Conservation (phyloP, 2,797 vertebrate genomes). For the Spheniscus humboldti region DNA sequence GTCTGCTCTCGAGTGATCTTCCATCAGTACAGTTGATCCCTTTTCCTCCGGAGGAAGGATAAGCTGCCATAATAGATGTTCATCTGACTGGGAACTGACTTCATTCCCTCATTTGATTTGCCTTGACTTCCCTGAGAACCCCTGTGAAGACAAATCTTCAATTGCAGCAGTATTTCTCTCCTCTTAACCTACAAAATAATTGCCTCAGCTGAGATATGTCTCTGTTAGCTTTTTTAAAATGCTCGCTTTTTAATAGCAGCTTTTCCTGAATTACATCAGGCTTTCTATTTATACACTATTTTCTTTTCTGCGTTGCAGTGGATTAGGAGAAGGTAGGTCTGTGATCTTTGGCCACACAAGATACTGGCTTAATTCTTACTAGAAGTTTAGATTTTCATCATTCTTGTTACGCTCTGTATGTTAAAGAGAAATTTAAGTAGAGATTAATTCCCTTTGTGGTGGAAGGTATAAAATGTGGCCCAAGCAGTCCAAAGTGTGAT, state of each 20-base stretch:
- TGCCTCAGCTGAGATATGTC: slow-evolving; percentile 31
- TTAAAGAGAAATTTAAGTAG: slow-evolving; percentile 9
- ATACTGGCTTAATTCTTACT: background rate
- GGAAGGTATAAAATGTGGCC: background rate
- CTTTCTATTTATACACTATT: slow-evolving; percentile 20
- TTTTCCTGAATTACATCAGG: slow-evolving; percentile 1
- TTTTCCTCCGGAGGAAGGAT: background rate
- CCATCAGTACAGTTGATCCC: background rate
- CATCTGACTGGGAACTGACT: slow-evolving; percentile 11
- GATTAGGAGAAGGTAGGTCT: background rate
- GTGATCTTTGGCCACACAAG: background rate
- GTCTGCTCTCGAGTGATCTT: background rate
- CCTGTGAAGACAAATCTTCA: slow-evolving; percentile 41
- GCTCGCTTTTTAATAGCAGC: slow-evolving; percentile 41
- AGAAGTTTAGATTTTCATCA: background rate
- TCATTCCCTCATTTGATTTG: slow-evolving; percentile 15
- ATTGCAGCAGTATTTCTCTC: slow-evolving; percentile 33
- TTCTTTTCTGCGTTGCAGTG: background rate
- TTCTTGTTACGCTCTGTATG: background rate
- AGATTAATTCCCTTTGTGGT: background rate
- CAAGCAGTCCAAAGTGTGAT: background rate
- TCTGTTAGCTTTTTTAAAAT: slow-evolving; percentile 41
- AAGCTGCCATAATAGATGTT: slow-evolving; percentile 1
- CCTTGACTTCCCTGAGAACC: slow-evolving; percentile 3
- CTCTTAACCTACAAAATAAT: slow-evolving; percentile 52